Evolutionary conservation across 2,888 invertebrate species (phyloP).

Genomic region (Xylota segnis): DNA sequence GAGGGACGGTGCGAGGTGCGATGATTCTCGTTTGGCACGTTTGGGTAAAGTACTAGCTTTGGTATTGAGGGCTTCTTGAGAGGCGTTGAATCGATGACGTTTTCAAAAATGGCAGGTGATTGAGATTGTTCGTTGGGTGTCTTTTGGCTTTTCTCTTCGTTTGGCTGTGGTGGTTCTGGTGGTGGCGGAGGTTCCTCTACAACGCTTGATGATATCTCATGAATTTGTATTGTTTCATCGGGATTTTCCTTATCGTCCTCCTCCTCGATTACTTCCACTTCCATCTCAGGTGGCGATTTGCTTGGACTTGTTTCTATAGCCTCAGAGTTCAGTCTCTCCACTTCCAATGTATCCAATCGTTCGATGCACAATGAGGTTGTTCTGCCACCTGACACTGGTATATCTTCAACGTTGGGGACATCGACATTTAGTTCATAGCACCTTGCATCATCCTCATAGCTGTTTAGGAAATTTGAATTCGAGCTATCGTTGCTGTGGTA

Average conservation of each 20-base stretch:
- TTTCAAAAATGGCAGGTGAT: slow-evolving; percentile 8
- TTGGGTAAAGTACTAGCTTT: slow-evolving; percentile 77
- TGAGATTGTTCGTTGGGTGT: slow-evolving; percentile 20
- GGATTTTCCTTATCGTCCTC: slow-evolving; percentile 29
- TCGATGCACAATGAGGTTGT: slow-evolving; percentile 45
- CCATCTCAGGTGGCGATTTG: slow-evolving; percentile 40
- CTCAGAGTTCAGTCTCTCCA: slow-evolving; percentile 8
- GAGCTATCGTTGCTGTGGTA: slow-evolving; percentile 44
- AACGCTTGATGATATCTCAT: slow-evolving; percentile 88
- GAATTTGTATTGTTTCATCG: slow-evolving; percentile 87
- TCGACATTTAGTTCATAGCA: slow-evolving; percentile 47
- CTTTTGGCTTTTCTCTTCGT: slow-evolving; percentile 12
- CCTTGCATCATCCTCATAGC: slow-evolving; percentile 48
- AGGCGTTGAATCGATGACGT: slow-evolving; percentile 30
- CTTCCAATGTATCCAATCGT: slow-evolving; percentile 28
- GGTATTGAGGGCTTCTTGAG: slow-evolving; percentile 38
- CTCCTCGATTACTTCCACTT: slow-evolving; percentile 29
- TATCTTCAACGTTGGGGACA: background rate
- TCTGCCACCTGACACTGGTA: background rate
- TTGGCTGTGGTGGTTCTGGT: background rate
- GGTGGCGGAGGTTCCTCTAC: slow-evolving; percentile 81
- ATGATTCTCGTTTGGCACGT: slow-evolving; percentile 82
- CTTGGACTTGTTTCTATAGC: background rate
- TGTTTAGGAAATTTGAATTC: slow-evolving; percentile 55
- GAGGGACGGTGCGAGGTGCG: slow-evolving; percentile 27